Conservation (phyloP, 2,888 invertebrate genomes). For the Nomada fucata region DNA sequence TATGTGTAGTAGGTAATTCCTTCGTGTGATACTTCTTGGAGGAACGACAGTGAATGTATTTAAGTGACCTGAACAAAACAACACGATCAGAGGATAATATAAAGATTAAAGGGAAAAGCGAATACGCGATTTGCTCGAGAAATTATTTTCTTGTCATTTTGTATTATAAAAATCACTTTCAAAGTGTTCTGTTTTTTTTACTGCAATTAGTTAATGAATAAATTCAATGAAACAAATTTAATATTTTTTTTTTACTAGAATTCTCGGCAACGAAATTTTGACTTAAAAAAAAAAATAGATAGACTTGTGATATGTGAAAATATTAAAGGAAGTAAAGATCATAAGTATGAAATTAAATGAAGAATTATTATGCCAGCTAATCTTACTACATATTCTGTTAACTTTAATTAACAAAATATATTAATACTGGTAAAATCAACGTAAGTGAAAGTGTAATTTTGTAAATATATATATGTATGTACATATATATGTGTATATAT, state of each 20-base stretch:
- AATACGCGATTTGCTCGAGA: conserved; percentile 62
- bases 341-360: background rate
- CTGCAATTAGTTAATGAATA: conserved; percentile 5
- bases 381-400: conserved; percentile 4
- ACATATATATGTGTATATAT: too few relatives aligned
- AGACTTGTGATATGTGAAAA: background rate
- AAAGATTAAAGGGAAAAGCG: conserved; percentile 73
- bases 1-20: conserved; percentile 77
- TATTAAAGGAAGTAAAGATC: background rate
- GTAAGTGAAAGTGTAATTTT: conserved; percentile 12
- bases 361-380: background rate
- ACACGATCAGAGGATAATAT: conserved; percentile 81
- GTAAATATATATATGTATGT: conserved; percentile 7
- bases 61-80: conserved; percentile 85
- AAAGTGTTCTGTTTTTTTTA: conserved; percentile 5
- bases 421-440: conserved; percentile 20
- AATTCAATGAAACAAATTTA: background rate
- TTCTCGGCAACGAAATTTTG: background rate
- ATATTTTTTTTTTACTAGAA: background rate
- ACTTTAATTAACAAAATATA: background rate
- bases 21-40: conserved; percentile 83
- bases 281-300: background rate
- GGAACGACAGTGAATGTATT: conserved; percentile 84
- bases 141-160: conserved; percentile 51
- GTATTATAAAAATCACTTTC: conserved; percentile 25